phyloP scores from a whole-genome alignment of 2,888 invertebrate genomes.

The Calameuta pallipes region DNA sequence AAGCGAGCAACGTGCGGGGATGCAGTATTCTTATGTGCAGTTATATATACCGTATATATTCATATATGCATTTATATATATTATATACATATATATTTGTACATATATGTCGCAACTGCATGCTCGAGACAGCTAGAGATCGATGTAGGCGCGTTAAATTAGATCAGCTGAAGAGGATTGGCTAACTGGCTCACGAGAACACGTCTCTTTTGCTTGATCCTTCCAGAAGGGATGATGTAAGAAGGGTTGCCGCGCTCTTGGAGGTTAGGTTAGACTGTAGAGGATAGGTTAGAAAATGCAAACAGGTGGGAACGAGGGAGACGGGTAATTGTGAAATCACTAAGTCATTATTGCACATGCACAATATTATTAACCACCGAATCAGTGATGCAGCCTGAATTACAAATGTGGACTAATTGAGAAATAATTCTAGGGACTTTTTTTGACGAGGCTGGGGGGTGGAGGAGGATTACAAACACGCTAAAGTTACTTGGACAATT shows the following conservation, averaged over 20 bases:
- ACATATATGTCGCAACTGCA: not conserved
- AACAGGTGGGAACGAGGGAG: not conserved
- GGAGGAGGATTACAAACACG: not conserved
- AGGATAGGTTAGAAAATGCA: not conserved
- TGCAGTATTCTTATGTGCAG: not conserved
- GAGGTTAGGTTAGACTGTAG: too few species aligned
- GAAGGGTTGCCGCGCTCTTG: not conserved
- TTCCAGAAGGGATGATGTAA: not conserved
- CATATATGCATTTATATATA: too few species aligned
- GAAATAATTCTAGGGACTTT: not conserved
- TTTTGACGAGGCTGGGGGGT: not conserved
- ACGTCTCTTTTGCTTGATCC: not conserved
- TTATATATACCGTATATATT: not conserved
- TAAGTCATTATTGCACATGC: not conserved
- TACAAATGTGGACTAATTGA: not conserved
- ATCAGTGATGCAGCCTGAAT: not conserved
- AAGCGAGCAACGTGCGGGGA: too few species aligned
- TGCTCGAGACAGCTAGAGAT: conserved; percentile 54
- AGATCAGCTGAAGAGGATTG: conserved; percentile 61
- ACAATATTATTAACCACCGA: not conserved
- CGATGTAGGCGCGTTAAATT: conserved; percentile 61
- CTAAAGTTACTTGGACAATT: not conserved
- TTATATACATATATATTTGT: too few species aligned
- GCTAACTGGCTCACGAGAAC: conserved; percentile 39
- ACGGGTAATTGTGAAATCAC: not conserved